phyloP scores from a whole-genome alignment of 2,113 vertebrate genomes.

The Onychostoma macrolepis region DNA sequence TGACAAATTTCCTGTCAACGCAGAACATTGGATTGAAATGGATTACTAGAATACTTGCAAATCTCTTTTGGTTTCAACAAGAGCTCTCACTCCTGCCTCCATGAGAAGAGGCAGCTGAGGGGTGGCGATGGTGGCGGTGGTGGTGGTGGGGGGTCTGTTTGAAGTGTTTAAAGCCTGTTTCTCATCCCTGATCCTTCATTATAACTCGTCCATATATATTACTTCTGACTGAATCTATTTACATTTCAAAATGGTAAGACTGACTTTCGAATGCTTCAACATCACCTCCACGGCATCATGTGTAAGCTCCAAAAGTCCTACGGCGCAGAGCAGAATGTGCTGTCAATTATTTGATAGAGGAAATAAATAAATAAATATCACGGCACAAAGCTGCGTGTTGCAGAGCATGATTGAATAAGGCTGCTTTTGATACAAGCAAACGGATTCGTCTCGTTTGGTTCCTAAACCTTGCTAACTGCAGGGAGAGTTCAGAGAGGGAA shows the following conservation, averaged over 20 bases:
- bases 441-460: conserved; percentile 33
- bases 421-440: conserved; percentile 35
- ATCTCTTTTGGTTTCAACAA: conserved; percentile 45
- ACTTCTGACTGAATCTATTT: conserved; percentile 62
- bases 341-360: conserved; percentile 69
- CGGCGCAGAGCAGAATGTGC: conserved; percentile 33
- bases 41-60: conserved; percentile 52
- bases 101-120: conserved; percentile 28
- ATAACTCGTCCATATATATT: conserved; percentile 49
- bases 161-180: conserved; percentile 48
- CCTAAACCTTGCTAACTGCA: conserved; percentile 16
- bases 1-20: conserved; percentile 42
- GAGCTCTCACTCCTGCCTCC: conserved; percentile 15
- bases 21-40: conserved; percentile 47
- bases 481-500: conserved; percentile 16
- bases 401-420: conserved; percentile 33
- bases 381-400: conserved; percentile 50
- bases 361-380: conserved; percentile 64
- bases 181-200: conserved; percentile 57
- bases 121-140: conserved; percentile 5
- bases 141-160: neutral
- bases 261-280: conserved; percentile 51
- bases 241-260: conserved; percentile 67
- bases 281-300: conserved; percentile 8
- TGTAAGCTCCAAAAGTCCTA: conserved; percentile 33